Conservation (phyloP, 1,140 invertebrate genomes). For the Neodiprion pinetum region DNA sequence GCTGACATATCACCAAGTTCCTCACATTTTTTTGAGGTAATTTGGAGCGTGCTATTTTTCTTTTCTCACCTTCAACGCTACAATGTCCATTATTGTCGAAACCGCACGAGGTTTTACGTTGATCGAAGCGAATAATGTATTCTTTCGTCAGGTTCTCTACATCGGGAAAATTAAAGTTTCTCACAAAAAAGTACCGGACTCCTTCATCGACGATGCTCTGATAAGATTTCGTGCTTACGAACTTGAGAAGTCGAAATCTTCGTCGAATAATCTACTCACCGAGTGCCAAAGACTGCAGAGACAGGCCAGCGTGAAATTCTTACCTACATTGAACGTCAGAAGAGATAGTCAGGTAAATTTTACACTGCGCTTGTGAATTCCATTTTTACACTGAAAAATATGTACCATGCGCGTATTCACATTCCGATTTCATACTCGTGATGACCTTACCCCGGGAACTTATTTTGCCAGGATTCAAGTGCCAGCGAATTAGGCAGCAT, state of each 20-base stretch:
- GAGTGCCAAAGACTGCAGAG: conserved; percentile 51
- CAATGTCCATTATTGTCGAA: no score
- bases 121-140: background rate
- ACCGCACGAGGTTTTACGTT: background rate
- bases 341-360: conserved; percentile 52
- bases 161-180: conserved; percentile 87
- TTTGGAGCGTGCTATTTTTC: background rate
- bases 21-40: conserved; percentile 85
- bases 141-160: conserved; percentile 76
- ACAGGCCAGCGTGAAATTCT: conserved; percentile 39
- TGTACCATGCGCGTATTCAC: background rate
- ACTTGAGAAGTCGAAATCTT: conserved; percentile 70
- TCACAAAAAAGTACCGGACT: conserved; percentile 83
- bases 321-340: conserved; percentile 35
- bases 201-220: conserved; percentile 90
- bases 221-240: conserved; percentile 84
- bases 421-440: background rate
- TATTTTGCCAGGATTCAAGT: conserved; percentile 48
- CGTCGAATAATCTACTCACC: conserved; percentile 48
- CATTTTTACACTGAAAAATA: background rate
- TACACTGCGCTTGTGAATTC: background rate
- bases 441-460: background rate
- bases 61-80: background rate
- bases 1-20: conserved; percentile 83
- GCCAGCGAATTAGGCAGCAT: conserved; percentile 52